phyloP scores from a whole-genome alignment of 1,140 invertebrate genomes.

The Ericerus pela region DNA sequence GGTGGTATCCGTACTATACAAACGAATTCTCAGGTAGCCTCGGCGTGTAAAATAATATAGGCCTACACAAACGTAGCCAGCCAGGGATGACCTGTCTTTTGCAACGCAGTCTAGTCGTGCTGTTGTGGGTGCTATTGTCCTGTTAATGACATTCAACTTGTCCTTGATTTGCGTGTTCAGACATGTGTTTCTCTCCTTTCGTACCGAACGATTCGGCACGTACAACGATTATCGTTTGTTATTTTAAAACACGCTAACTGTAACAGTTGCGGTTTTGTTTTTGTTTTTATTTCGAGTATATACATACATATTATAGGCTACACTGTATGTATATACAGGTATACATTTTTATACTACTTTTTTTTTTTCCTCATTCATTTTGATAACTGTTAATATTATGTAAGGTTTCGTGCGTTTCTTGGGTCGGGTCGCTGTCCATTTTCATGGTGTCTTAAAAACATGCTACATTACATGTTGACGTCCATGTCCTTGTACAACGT shows the following conservation, averaged over 20 bases:
- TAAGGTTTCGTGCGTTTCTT: conserved; percentile 11
- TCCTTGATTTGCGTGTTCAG: conserved; percentile 8
- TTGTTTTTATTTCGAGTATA: too few relatives aligned
- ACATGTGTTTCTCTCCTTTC: conserved; percentile 13
- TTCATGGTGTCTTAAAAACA: conserved; percentile 1
- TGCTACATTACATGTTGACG: conserved; percentile 2
- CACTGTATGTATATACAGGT: too few relatives aligned
- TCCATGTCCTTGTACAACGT: background rate
- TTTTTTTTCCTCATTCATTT: too few relatives aligned
- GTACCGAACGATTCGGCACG: conserved; percentile 13
- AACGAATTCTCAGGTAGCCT: too few relatives aligned
- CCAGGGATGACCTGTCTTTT: background rate
- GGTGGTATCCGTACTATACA: too few relatives aligned
- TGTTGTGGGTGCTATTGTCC: conserved; percentile 7
- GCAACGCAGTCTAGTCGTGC: background rate
- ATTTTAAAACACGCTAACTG: conserved; percentile 9
- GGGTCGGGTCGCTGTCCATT: background rate
- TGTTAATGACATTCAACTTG: conserved; percentile 10
- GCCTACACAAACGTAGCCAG: too few relatives aligned
- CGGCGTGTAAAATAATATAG: too few relatives aligned
- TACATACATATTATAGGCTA: too few relatives aligned
- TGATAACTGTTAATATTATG: conserved; percentile 7
- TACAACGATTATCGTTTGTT: conserved; percentile 9
- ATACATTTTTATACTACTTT: too few relatives aligned
- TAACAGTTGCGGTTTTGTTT: conserved; percentile 8